Evolutionary conservation across 2,113 vertebrate species (phyloP).

Genomic region (Pimephales promelas): DNA sequence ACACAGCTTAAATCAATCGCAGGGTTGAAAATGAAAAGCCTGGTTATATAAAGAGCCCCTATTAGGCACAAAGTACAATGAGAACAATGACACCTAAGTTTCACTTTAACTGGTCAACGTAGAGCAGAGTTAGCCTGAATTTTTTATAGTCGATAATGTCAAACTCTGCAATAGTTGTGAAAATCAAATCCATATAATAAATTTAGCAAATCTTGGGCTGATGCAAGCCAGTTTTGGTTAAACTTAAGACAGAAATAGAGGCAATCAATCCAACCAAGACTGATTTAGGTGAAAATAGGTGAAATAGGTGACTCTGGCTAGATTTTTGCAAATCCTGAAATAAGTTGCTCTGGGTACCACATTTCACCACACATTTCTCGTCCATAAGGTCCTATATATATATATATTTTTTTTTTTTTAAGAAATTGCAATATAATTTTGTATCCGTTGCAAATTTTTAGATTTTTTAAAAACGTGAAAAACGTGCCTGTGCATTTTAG

Average conservation of each 20-base stretch:
- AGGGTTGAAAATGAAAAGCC: conserved; percentile 54
- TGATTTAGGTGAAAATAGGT: too few species aligned
- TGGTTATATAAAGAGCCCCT: conserved; percentile 42
- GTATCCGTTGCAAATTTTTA: background rate
- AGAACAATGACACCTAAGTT: background rate
- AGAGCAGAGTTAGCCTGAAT: too few species aligned
- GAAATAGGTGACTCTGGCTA: background rate
- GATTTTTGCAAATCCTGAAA: background rate
- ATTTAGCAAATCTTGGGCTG: background rate
- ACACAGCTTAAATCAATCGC: conserved; percentile 27
- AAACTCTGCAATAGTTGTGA: background rate
- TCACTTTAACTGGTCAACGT: background rate
- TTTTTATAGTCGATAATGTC: too few species aligned
- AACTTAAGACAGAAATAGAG: background rate
- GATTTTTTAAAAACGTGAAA: background rate
- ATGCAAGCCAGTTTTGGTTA: background rate
- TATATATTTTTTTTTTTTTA: too few species aligned
- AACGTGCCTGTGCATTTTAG: background rate
- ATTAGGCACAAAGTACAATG: conserved; percentile 31
- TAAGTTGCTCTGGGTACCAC: background rate
- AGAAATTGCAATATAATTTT: background rate
- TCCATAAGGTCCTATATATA: background rate
- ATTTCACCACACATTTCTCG: background rate
- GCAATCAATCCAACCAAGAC: background rate
- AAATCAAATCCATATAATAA: background rate